These are phyloP conservation scores for Cheilinus undulatus DNA, from an alignment of 2,113 vertebrate species.

Conservation along the genomic window DNA sequence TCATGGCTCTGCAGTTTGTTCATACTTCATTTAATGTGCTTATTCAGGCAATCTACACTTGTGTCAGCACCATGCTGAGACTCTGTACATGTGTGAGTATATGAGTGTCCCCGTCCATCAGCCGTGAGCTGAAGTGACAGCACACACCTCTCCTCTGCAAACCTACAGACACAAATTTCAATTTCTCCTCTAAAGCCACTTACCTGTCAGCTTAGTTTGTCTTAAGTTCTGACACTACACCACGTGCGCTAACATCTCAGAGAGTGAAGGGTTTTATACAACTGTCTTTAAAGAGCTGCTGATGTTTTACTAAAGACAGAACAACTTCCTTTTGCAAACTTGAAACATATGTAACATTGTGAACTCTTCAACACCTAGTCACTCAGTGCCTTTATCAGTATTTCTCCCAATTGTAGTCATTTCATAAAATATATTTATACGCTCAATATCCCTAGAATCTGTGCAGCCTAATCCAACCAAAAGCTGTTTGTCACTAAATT, in stretches of 20 bases:
- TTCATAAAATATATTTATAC: too few relatives aligned
- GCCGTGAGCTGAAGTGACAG: constrained; percentile 28
- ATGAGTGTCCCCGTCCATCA: constrained; percentile 9
- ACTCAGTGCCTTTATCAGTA: too few relatives aligned
- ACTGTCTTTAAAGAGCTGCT: neutral
- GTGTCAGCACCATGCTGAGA: neutral
- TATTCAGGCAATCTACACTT: constrained; percentile 15
- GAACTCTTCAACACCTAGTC: too few relatives aligned
- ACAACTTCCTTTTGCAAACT: neutral
- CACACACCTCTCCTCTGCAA: constrained; percentile 10
- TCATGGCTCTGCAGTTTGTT: constrained; percentile 8
- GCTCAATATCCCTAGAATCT: too few relatives aligned
- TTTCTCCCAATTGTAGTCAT: too few relatives aligned
- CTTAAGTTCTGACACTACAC: constrained; percentile 15
- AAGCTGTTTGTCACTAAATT: too few relatives aligned
- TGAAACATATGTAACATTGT: too few relatives aligned
- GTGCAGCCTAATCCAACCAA: too few relatives aligned
- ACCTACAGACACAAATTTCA: neutral
- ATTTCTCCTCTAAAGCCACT: constrained; percentile 32
- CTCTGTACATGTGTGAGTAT: neutral
- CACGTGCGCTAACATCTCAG: neutral
- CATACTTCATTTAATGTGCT: constrained; percentile 31
- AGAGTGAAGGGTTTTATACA: neutral
- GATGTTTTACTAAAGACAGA: neutral
- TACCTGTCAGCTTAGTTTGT: constrained; percentile 20